A percentile compares a stretch with the other conserved stretches of the same genome.
Conservation (phyloP, 2,113 vertebrate genomes). For the Ia io region DNA sequence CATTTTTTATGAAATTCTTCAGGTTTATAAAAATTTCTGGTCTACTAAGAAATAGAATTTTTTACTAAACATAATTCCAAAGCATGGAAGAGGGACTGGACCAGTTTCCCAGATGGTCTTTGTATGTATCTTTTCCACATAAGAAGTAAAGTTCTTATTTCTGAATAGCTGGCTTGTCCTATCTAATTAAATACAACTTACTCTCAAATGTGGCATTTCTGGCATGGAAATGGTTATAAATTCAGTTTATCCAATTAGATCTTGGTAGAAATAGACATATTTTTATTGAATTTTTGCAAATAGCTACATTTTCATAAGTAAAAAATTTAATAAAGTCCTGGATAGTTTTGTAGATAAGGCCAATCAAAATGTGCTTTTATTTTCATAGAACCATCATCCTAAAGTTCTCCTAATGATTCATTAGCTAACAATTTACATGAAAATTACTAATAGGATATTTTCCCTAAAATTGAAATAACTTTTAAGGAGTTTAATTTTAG, state of each 20-base stretch:
- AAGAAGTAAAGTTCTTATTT: not conserved
- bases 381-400: constrained; percentile 2
- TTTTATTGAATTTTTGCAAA: not conserved
- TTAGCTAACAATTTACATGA: not conserved
- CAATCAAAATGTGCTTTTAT: not conserved
- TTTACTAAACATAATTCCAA: not conserved
- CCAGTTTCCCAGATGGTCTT: not conserved
- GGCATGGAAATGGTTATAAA: not conserved
- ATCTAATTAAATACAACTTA: not conserved
- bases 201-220: not conserved
- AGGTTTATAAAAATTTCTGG: not conserved
- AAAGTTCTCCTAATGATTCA: not conserved
- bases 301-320: not conserved
- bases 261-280: not conserved
- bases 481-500: not conserved
- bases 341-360: not conserved
- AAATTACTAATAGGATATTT: not conserved
- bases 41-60: not conserved
- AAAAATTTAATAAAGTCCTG: not conserved
- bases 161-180: not conserved
- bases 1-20: not conserved
- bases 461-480: not conserved
- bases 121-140: not conserved
- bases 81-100: not conserved
- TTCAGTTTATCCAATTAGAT: not conserved